Percentiles rank a stretch among this genome's conserved stretches.
phyloP scores from a whole-genome alignment of 2,888 invertebrate species.

The Drosophila austrosaltans region DNA sequence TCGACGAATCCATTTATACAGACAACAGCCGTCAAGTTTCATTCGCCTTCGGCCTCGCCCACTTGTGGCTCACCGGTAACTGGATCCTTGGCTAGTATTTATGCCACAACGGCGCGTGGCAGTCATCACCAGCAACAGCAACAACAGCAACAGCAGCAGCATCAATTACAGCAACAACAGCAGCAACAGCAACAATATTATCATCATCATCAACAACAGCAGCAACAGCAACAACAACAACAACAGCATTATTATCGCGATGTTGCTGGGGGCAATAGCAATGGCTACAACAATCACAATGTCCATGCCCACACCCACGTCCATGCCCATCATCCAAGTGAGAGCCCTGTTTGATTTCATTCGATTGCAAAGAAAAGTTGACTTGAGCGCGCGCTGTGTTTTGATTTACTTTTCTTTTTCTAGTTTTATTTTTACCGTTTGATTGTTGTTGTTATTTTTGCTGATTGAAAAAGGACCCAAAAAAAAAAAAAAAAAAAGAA shows the following conservation, averaged over 20 bases:
- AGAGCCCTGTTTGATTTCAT: conserved; percentile 69
- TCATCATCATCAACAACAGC: conserved; percentile 39
- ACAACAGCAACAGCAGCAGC: conserved; percentile 49
- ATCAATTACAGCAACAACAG: conserved; percentile 46
- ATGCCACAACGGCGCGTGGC: conserved; percentile 74
- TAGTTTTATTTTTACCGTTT: conserved; percentile 38
- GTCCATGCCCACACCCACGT: conserved; percentile 55
- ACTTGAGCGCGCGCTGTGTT: conserved; percentile 16
- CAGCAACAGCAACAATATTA: conserved; percentile 46
- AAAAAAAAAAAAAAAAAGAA: not conserved
- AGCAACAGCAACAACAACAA: conserved; percentile 51
- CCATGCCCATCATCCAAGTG: conserved; percentile 80
- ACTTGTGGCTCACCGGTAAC: conserved; percentile 77
- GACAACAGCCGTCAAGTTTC: conserved; percentile 82
- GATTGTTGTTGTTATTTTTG: conserved; percentile 35
- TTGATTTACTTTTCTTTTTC: conserved; percentile 42
- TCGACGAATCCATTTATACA: conserved; percentile 84
- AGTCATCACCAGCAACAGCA: conserved; percentile 51
- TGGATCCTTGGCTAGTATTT: conserved; percentile 66
- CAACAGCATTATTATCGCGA: conserved; percentile 65
- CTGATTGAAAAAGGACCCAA: conserved; percentile 9
- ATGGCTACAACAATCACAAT: conserved; percentile 72
- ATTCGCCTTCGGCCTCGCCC: conserved; percentile 75
- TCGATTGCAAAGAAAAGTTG: conserved; percentile 28
- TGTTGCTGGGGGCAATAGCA: conserved; percentile 61